Evolutionary conservation across 2,113 vertebrate genomes (phyloP).

Genomic region (Hemicordylus capensis): DNA sequence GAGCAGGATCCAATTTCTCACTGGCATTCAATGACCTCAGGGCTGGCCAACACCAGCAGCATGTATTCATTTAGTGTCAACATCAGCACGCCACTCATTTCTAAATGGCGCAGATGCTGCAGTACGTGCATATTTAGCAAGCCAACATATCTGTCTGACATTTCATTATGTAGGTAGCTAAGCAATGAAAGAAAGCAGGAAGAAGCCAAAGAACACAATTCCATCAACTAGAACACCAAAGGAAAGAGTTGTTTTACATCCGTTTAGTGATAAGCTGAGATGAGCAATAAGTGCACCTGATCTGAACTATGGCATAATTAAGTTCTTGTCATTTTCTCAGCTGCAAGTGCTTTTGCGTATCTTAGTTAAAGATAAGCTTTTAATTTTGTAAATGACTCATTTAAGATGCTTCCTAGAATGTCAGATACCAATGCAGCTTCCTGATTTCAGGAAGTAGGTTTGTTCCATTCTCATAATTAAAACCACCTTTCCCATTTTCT

Average conservation of each 20-base stretch:
- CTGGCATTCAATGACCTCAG: neutral
- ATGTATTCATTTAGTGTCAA: conserved; percentile 1
- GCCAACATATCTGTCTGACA: neutral
- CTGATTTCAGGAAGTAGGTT: neutral
- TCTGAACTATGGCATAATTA: neutral
- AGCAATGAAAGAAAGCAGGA: neutral
- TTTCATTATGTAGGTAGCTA: neutral
- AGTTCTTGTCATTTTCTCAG: neutral
- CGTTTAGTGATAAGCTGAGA: conserved; percentile 6
- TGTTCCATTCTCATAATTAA: neutral
- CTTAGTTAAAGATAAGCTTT: conserved; percentile 7
- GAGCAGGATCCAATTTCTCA: neutral
- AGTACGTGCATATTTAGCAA: rapidly evolving
- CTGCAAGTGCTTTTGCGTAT: neutral
- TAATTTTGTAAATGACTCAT: neutral
- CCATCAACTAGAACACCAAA: neutral
- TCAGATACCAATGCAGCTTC: neutral
- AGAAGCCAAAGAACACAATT: neutral
- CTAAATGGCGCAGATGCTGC: conserved; percentile 2
- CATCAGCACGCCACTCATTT: neutral
- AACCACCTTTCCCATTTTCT: neutral
- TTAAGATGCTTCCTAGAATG: neutral
- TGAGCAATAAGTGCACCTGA: neutral
- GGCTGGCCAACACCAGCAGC: neutral
- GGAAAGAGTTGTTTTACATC: neutral